A percentile compares a stretch with the other conserved stretches of the same genome.
These are phyloP conservation scores for Cotesia typhae DNA, from an alignment of 1,140 invertebrate species.

Conservation along the genomic window DNA sequence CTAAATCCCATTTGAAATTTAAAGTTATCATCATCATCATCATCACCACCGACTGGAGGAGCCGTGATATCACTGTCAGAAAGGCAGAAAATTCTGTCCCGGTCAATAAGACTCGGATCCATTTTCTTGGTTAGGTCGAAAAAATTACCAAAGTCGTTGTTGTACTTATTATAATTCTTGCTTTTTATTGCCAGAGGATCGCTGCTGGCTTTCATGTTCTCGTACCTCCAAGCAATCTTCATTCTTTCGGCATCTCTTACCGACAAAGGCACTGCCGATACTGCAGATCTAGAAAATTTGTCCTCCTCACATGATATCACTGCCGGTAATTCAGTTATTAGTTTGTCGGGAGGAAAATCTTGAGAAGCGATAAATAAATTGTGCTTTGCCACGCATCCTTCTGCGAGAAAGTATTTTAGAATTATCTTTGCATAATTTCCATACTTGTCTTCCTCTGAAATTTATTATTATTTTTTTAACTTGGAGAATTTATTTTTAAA, in stretches of 20 bases:
- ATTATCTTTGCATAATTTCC: slow-evolving; percentile 78
- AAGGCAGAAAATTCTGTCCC: slow-evolving; percentile 22
- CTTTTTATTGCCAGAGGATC: slow-evolving; percentile 67
- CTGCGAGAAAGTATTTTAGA: slow-evolving; percentile 83
- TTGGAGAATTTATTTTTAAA: neutral
- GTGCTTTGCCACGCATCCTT: slow-evolving; percentile 79
- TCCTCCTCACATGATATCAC: slow-evolving; percentile 46
- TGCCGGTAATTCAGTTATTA: slow-evolving; percentile 69
- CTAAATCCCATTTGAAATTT: slow-evolving; percentile 48
- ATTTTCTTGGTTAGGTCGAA: slow-evolving; percentile 83
- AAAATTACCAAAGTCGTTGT: slow-evolving; percentile 75
- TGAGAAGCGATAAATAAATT: slow-evolving; percentile 76
- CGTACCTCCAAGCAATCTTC: slow-evolving; percentile 89
- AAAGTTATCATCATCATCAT: slow-evolving; percentile 42
- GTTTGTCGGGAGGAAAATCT: slow-evolving; percentile 72
- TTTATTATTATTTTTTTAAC: neutral
- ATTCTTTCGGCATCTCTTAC: slow-evolving; percentile 67
- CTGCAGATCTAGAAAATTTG: neutral
- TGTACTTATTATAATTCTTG: slow-evolving; percentile 23
- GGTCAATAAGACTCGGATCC: slow-evolving; percentile 68
- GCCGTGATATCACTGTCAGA: slow-evolving; percentile 63
- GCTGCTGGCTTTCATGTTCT: slow-evolving; percentile 72
- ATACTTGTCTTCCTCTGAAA: slow-evolving; percentile 82
- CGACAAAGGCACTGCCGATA: slow-evolving; percentile 37
- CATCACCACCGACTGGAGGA: slow-evolving; percentile 60